Evolutionary conservation across 2,113 vertebrate genomes (phyloP).

Genomic region (Numenius arquata): DNA sequence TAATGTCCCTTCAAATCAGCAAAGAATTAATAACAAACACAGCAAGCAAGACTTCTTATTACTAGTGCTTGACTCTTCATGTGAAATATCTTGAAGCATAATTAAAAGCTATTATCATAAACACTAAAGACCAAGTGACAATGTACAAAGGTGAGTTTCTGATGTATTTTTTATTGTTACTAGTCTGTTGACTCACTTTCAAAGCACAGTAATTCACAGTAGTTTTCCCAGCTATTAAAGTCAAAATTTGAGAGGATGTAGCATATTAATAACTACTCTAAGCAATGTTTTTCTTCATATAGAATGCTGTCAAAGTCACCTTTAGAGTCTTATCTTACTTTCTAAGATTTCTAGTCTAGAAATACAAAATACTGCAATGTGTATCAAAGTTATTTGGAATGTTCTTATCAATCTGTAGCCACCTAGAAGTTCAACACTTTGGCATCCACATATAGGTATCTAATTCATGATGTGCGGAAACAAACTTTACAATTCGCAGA

Average conservation of each 20-base stretch:
- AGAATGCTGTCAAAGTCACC: neutral
- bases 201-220: neutral
- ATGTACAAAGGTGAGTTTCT: neutral
- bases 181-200: neutral
- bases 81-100: neutral
- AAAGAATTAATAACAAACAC: neutral
- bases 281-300: neutral
- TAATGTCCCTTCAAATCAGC: neutral
- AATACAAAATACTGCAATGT: neutral
- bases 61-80: neutral
- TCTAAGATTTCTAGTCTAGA: neutral
- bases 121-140: neutral
- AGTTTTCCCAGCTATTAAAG: neutral
- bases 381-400: neutral
- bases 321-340: neutral
- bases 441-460: accelerated
- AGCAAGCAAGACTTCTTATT: neutral
- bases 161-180: neutral
- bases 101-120: neutral
- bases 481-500: too few relatives aligned
- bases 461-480: too few relatives aligned
- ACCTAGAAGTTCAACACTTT: neutral
- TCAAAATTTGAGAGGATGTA: neutral
- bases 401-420: neutral
- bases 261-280: neutral